Evolutionary conservation across 2,888 invertebrate species (phyloP), one percentile per base, ranked within the genome.

Genomic region (Lithosia quadra): DNA sequence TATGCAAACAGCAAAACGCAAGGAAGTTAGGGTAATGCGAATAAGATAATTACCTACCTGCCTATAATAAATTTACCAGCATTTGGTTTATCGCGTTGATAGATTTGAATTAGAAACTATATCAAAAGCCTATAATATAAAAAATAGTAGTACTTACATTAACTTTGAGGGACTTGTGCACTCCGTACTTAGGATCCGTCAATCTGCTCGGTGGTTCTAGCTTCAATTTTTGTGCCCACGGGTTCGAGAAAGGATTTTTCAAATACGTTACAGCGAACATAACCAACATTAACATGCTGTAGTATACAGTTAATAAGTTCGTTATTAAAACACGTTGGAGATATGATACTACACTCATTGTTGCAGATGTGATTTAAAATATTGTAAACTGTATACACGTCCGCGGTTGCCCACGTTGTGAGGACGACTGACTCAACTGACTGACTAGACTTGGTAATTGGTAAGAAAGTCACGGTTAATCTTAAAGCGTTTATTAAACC

Each of bases 101-200:
- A n/a, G n/a, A n/a, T n/a, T n/a, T n/a, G n/a, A 10, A 28, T 13
- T 15, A 15, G 2, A 55, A 22, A 22, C 18, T 2, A 8, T 58
- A 33, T 21, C 18, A 49, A 63, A n/a, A n/a, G n/a, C n/a, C n/a
- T n/a, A n/a, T n/a, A n/a, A n/a, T n/a, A n/a, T 18, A 53, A 36
- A 55, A 53, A 43, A 58, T 49, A 36, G n/a, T 15, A 22, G 15
- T 84, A 94, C 95, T 94, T 85, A 96, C 96, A 85, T 96, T 95
- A 33, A 95, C 93, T 86, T 95, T 94, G 11, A 95, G 84, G 78
- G 95, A 96, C 74, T 94, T 93, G 78, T 96, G 96, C 13, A 91
- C 84, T 70, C 96, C 96, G 84, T 94, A 95, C 76, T 93, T 94
- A 7, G 95, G 91, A 76, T 96, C 94, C 9, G 85, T 86, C 2